These are phyloP conservation scores for Xylocopa sonorina DNA, from an alignment of 1,140 invertebrate species.

Conservation along the genomic window DNA sequence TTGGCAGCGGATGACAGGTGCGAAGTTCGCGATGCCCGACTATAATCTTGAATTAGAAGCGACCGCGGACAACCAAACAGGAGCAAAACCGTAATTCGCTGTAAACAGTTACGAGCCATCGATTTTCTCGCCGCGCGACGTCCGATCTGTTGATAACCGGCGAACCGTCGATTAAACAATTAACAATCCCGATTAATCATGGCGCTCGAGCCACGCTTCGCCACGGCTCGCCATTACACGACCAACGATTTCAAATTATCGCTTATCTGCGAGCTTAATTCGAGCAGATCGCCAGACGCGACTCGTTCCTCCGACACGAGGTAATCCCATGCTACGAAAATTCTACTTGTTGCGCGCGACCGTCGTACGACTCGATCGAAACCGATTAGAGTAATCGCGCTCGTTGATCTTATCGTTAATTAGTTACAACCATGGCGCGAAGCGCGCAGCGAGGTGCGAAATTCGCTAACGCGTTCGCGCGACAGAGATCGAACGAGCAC, in stretches of 20 bases:
- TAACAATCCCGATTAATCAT: constrained; percentile 43
- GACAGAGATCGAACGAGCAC: no score
- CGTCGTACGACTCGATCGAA: neutral
- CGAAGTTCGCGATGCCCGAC: constrained; percentile 40
- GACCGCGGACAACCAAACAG: constrained; percentile 30
- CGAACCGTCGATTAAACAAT: constrained; percentile 46
- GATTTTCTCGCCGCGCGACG: constrained; percentile 24
- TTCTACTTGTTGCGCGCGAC: neutral
- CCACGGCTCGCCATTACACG: no score
- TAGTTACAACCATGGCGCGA: neutral
- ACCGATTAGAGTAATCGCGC: constrained; percentile 23
- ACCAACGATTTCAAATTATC: neutral
- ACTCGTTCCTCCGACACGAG: neutral
- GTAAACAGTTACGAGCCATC: constrained; percentile 32
- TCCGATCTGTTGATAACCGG: neutral
- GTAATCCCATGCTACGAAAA: constrained; percentile 11
- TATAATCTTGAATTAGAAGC: constrained; percentile 52
- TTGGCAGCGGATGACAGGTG: constrained; percentile 61
- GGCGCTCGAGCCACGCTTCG: no score
- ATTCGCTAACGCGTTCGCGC: neutral
- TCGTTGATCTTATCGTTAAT: constrained; percentile 40
- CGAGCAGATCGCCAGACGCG: neutral
- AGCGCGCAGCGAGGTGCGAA: no score
- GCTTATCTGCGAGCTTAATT: neutral
- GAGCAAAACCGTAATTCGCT: constrained; percentile 22